Base-by-base conservation (phyloP, 2,888 invertebrate species). In the Pandemis heparana region DNA sequence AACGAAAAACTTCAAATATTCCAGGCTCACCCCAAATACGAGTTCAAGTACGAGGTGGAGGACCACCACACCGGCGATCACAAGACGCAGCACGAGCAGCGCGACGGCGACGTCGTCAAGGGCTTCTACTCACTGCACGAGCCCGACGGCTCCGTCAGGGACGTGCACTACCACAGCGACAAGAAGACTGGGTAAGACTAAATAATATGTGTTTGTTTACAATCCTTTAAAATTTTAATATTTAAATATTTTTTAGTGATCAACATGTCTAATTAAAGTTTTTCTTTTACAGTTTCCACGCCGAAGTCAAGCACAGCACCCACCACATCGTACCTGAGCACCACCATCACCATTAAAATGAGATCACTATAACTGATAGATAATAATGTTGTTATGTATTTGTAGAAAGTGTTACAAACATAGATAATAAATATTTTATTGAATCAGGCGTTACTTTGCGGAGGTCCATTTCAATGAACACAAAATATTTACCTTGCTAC, bases 81-180 rank as follows among this genome's bases (percentile, higher is more conserved):
- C 79, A 92, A 94, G 84, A 83, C 86, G 59, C 92, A 92, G 83
- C 85, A 89, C 60, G 95, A 95, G 83, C 86, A 88, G 76, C 88
- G 91, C 71, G 92, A 94, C 83, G 96, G 95, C 3, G 93, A 95
- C 80, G 91, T 89, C 41, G 95, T 96, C 68, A 92, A 94, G 83
- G 95, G 96, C 53, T 81, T 94, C 81, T 96, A 96, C 85, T 89
- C 90, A 41, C 86, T 95, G 67, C 91, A 93, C 78, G 92, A 95
- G 80, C 91, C 95, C 53, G 94, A 92, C 74, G 95, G 95, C 75
- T 91, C 94, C 79, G 83, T 91, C 76, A 81, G 87, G 71, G 77
- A 80, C 8, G 87, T 87, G 4, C 79, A 87, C 70, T 88, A 88
- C 78, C 79, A 82, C 56, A 82, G 83, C 41, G 86, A 88, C 77